phyloP scores from a whole-genome alignment of 2,113 vertebrate genomes.

The Oenanthe melanoleuca region DNA sequence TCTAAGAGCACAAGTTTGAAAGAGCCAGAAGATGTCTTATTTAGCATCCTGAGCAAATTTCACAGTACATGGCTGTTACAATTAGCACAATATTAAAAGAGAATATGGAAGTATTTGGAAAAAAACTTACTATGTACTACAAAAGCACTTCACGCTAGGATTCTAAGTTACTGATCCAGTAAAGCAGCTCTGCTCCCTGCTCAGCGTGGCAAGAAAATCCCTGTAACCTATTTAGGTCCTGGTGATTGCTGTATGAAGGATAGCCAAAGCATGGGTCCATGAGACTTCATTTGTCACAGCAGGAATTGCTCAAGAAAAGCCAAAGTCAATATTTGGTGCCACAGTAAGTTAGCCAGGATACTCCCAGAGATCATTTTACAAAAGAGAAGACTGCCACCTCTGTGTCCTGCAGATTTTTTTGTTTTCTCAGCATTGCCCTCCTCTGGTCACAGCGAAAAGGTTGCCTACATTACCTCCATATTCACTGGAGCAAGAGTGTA shows the following conservation, averaged over 20 bases:
- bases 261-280: background rate
- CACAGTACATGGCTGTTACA: background rate
- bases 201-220: background rate
- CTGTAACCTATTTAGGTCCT: background rate
- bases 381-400: background rate
- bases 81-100: background rate
- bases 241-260: background rate
- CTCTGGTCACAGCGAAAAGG: background rate
- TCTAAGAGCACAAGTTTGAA: background rate
- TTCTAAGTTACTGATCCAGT: background rate
- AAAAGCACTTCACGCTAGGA: accelerated
- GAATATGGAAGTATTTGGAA: background rate
- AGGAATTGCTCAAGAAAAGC: background rate
- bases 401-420: background rate
- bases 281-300: background rate
- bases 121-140: background rate
- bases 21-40: background rate
- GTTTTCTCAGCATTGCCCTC: background rate
- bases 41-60: background rate
- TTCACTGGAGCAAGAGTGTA: background rate
- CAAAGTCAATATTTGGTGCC: background rate
- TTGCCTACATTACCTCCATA: background rate
- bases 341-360: background rate
- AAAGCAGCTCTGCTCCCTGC: background rate
- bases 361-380: background rate